These are phyloP conservation scores for Baronia brevicornis DNA, from an alignment of 2,888 invertebrate genomes.

Conservation along the genomic window DNA sequence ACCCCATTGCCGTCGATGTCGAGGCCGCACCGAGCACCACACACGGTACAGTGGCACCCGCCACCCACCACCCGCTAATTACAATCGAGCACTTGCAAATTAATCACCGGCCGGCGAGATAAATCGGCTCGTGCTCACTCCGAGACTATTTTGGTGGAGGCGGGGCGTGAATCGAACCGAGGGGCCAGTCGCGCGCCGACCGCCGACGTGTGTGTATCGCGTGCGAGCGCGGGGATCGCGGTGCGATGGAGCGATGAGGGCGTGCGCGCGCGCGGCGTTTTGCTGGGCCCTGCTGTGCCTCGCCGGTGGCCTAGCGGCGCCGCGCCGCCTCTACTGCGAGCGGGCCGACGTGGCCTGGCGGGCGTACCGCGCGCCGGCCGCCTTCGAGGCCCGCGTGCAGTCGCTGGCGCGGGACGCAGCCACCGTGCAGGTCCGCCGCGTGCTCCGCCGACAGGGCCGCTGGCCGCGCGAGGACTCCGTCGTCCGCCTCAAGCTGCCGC, in stretches of 20 bases:
- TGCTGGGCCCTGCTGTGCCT: constrained; percentile 64
- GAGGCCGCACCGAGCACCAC: constrained; percentile 27
- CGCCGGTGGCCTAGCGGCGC: constrained; percentile 37
- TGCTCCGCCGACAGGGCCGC: constrained; percentile 57
- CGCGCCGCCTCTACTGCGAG: constrained; percentile 68
- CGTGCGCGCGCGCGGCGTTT: constrained; percentile 66
- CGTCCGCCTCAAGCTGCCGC: constrained; percentile 49
- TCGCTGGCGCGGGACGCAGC: constrained; percentile 59
- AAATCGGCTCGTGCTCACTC: constrained; percentile 47
- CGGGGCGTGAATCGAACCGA: constrained; percentile 32
- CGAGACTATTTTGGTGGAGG: constrained; percentile 64
- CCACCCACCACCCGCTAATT: constrained; percentile 43
- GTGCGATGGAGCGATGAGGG: constrained; percentile 71
- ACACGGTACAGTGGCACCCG: constrained; percentile 28
- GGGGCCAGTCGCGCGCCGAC: constrained; percentile 67
- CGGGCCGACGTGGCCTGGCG: constrained; percentile 72
- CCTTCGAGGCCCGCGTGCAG: constrained; percentile 68
- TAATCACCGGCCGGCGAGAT: constrained; percentile 58
- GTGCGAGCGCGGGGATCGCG: constrained; percentile 33
- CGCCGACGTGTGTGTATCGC: constrained; percentile 50
- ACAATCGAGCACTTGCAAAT: constrained; percentile 52
- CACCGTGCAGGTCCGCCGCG: constrained; percentile 60
- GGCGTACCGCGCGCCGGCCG: constrained; percentile 68
- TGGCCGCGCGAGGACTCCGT: constrained; percentile 60
- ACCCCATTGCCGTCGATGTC: constrained; percentile 14